Percentiles rank a stretch among this genome's conserved stretches.
Evolutionary conservation across 2,113 vertebrate species (phyloP).

Genomic region (Illadopsis cleaveri): DNA sequence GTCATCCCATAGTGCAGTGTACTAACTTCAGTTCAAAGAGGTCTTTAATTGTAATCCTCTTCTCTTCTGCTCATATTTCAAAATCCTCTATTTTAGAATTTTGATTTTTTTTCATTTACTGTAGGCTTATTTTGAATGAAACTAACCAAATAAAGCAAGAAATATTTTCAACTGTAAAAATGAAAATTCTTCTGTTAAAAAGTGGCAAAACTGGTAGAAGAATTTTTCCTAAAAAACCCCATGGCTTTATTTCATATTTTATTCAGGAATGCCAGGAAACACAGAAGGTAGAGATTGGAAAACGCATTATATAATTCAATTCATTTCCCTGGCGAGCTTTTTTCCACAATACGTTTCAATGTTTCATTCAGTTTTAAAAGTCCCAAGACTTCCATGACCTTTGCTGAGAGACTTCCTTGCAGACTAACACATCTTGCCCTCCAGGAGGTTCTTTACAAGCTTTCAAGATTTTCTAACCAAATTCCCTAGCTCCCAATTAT

Average conservation of each 20-base stretch:
- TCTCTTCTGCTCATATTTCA: neutral
- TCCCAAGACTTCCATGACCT: conserved; percentile 56
- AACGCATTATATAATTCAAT: conserved; percentile 45
- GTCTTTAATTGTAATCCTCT: neutral
- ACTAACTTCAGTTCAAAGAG: neutral
- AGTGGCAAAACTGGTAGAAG: neutral
- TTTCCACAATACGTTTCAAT: conserved; percentile 24
- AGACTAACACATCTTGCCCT: conserved; percentile 51
- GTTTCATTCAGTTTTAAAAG: conserved; percentile 66
- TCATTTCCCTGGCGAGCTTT: conserved; percentile 50
- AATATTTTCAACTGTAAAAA: neutral
- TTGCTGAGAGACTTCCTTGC: conserved; percentile 8
- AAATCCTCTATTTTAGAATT: neutral
- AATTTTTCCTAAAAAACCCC: neutral
- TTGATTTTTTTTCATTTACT: neutral
- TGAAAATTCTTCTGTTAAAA: neutral
- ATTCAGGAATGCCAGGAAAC: conserved; percentile 26
- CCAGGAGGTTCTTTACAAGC: conserved; percentile 59
- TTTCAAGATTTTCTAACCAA: conserved; percentile 7
- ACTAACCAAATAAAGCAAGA: neutral
- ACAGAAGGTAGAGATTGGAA: conserved; percentile 48
- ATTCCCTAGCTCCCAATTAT: conserved; percentile 26
- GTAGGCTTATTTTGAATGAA: neutral
- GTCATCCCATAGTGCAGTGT: neutral
- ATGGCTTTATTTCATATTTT: conserved; percentile 13